These are phyloP conservation scores for Dasypogon diadema DNA, from an alignment of 2,888 invertebrate genomes.

Conservation along the genomic window DNA sequence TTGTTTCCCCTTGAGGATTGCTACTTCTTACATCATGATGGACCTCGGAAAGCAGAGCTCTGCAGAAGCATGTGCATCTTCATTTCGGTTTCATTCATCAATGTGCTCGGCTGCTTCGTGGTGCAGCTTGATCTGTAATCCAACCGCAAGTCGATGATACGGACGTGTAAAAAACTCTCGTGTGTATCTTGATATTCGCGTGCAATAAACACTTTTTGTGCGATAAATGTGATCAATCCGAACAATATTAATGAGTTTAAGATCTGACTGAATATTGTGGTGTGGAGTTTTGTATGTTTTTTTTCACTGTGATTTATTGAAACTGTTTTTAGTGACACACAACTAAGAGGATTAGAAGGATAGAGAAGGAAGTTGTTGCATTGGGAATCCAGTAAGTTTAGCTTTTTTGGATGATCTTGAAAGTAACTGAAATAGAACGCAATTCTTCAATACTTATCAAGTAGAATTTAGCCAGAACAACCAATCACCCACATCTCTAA, in stretches of 20 bases:
- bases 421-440: too few relatives aligned
- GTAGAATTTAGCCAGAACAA: too few relatives aligned
- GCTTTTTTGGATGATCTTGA: not conserved
- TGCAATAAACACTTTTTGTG: slow-evolving; percentile 13
- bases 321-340: not conserved
- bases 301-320: slow-evolving; percentile 2
- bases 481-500: too few relatives aligned
- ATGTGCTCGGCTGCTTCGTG: not conserved
- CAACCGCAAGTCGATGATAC: slow-evolving; percentile 2
- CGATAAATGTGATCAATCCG: slow-evolving; percentile 7
- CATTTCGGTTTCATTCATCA: slow-evolving; percentile 49
- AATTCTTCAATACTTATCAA: too few relatives aligned
- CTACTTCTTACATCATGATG: slow-evolving; percentile 4
- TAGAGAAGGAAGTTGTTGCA: not conserved
- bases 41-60: not conserved
- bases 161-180: not conserved
- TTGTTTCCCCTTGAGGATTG: slow-evolving; percentile 11
- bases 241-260: slow-evolving; percentile 14
- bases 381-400: slow-evolving; percentile 9
- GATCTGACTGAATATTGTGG: not conserved
- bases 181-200: not conserved
- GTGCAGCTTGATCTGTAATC: not conserved
- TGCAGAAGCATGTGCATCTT: slow-evolving; percentile 45
- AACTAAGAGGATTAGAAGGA: too few relatives aligned
- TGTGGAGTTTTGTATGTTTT: too few relatives aligned